Evolutionary conservation across 2,888 invertebrate species (phyloP).

Genomic region (Cremastinae sp.): DNA sequence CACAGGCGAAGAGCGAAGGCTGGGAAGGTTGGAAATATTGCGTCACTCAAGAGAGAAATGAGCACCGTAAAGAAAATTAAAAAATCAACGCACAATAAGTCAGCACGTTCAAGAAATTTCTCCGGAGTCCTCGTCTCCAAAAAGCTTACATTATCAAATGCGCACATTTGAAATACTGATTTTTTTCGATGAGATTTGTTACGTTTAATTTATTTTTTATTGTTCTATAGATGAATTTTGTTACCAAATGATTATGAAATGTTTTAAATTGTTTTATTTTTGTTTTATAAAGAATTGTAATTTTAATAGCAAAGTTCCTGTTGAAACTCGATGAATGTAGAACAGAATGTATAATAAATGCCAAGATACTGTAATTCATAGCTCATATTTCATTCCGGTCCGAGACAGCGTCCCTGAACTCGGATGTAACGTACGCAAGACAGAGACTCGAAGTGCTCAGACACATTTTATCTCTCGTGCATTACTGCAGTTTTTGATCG

Average conservation of each 20-base stretch:
- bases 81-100: neutral
- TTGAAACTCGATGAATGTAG: conserved; percentile 16
- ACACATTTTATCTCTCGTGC: conserved; percentile 53
- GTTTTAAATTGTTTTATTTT: neutral
- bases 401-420: conserved; percentile 24
- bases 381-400: conserved; percentile 20
- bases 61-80: conserved; percentile 80
- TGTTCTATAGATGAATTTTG: neutral
- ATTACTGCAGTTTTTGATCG: conserved; percentile 53
- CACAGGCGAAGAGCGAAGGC: conserved; percentile 92
- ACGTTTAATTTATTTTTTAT: neutral
- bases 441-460: neutral
- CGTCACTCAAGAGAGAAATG: conserved; percentile 95
- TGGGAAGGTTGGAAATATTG: conserved; percentile 96
- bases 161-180: neutral
- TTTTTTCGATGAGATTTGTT: neutral
- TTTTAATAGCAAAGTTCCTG: neutral
- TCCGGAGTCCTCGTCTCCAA: too few relatives aligned
- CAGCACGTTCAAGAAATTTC: neutral
- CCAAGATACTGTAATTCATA: conserved; percentile 6
- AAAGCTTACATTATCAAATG: neutral
- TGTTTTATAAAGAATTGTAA: neutral
- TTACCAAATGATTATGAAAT: conserved; percentile 13
- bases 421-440: neutral
- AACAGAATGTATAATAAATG: conserved; percentile 21